These are phyloP conservation scores for Acrobasis repandana DNA, from an alignment of 2,888 invertebrate species.

Conservation along the genomic window DNA sequence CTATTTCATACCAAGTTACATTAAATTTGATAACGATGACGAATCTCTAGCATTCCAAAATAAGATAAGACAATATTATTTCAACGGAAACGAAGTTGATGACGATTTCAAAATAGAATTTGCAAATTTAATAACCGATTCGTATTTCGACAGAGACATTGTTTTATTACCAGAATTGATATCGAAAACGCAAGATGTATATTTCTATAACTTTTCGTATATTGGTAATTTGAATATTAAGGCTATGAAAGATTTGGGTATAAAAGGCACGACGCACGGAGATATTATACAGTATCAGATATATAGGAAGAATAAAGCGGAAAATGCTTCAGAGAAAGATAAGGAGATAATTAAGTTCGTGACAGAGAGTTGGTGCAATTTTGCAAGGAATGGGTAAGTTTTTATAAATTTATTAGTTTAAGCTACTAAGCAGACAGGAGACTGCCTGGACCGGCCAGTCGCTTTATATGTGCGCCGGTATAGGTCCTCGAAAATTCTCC, in stretches of 20 bases:
- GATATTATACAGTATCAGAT: slow-evolving; percentile 69
- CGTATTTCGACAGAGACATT: slow-evolving; percentile 54
- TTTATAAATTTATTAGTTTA: not conserved
- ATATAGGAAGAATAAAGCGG: slow-evolving; percentile 57
- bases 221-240: slow-evolving; percentile 61
- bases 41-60: slow-evolving; percentile 40
- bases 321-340: slow-evolving; percentile 47
- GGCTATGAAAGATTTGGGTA: slow-evolving; percentile 53
- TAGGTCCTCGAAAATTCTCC: no score
- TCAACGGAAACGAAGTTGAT: slow-evolving; percentile 42
- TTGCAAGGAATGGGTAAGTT: slow-evolving; percentile 66
- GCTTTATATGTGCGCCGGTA: no score
- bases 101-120: slow-evolving; percentile 46
- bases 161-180: slow-evolving; percentile 48
- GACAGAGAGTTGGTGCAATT: slow-evolving; percentile 61
- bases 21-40: slow-evolving; percentile 40
- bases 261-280: slow-evolving; percentile 64
- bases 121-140: slow-evolving; percentile 54
- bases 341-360: slow-evolving; percentile 50
- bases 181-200: slow-evolving; percentile 44
- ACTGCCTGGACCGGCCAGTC: no score
- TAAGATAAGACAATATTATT: slow-evolving; percentile 53
- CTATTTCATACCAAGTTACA: slow-evolving; percentile 54
- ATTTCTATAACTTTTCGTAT: slow-evolving; percentile 58
- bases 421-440: no score